phyloP scores from a whole-genome alignment of 2,797 vertebrate species.

The Chelonia mydas region DNA sequence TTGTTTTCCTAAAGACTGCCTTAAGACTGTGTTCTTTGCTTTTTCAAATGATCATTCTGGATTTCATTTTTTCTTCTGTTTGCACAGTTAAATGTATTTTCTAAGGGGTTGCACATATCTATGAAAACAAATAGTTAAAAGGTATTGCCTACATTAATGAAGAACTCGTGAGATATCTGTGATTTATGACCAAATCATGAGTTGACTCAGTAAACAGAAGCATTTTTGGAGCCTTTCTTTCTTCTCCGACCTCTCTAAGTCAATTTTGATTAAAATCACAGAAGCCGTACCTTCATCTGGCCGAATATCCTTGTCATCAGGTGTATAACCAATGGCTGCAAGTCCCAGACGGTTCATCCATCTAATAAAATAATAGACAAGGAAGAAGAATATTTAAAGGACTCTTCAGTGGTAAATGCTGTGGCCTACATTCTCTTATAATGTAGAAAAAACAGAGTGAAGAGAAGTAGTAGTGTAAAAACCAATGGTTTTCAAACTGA shows the following conservation, averaged over 20 bases:
- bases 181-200: constrained; percentile 12
- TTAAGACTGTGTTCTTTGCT: not conserved
- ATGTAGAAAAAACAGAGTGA: not conserved
- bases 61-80: not conserved
- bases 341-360: constrained; percentile 92
- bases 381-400: not conserved
- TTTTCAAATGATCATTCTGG: not conserved
- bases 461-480: not conserved
- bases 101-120: not conserved
- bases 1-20: not conserved
- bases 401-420: not conserved
- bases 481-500: not conserved
- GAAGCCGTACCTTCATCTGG: constrained; percentile 88
- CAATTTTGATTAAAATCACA: not conserved
- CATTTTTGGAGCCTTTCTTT: not conserved
- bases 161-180: not conserved
- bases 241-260: not conserved
- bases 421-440: not conserved
- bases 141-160: not conserved
- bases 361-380: constrained; percentile 70
- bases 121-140: not conserved
- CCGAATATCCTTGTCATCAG: constrained; percentile 90
- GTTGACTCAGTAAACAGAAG: not conserved
- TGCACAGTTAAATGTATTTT: not conserved
- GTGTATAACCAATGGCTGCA: constrained; percentile 91